Percentiles rank a stretch among this genome's conserved stretches.
Evolutionary conservation across 2,888 invertebrate species (phyloP).

Genomic region (Cheilosia soror): DNA sequence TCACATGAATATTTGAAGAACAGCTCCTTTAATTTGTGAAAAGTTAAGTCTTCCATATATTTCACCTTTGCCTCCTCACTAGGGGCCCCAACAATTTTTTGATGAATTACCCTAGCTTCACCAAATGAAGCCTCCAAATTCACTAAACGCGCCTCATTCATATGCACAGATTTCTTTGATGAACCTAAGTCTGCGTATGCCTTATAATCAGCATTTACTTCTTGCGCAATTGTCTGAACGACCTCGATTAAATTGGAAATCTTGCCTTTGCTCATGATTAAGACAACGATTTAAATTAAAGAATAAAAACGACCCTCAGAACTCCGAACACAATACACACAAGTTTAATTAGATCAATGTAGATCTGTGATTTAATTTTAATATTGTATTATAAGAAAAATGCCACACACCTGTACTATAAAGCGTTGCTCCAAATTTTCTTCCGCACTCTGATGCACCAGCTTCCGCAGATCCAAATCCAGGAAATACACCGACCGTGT

Average conservation of each 20-base stretch:
- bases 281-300: not conserved
- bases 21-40: conserved; percentile 24
- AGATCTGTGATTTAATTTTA: not conserved
- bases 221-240: conserved; percentile 13
- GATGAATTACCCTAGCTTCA: conserved; percentile 22
- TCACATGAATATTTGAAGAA: conserved; percentile 14
- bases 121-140: not conserved
- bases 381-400: not conserved
- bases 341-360: not conserved
- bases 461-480: not conserved
- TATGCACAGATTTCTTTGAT: conserved; percentile 3
- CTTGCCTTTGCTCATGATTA: conserved; percentile 12
- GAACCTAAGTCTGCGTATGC: not conserved
- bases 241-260: not conserved
- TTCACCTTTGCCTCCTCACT: conserved; percentile 25
- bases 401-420: conserved; percentile 7
- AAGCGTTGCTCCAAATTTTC: not conserved
- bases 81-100: conserved; percentile 26
- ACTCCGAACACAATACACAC: not conserved
- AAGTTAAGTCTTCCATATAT: conserved; percentile 13
- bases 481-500: not conserved
- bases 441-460: not conserved
- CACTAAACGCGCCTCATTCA: conserved; percentile 4
- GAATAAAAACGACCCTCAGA: not conserved
- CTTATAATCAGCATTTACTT: conserved; percentile 8